Percentiles rank a stretch among this genome's conserved stretches.
These are phyloP conservation scores for Oscheius myriophilus DNA, from an alignment of 2,888 invertebrate genomes.

Conservation along the genomic window DNA sequence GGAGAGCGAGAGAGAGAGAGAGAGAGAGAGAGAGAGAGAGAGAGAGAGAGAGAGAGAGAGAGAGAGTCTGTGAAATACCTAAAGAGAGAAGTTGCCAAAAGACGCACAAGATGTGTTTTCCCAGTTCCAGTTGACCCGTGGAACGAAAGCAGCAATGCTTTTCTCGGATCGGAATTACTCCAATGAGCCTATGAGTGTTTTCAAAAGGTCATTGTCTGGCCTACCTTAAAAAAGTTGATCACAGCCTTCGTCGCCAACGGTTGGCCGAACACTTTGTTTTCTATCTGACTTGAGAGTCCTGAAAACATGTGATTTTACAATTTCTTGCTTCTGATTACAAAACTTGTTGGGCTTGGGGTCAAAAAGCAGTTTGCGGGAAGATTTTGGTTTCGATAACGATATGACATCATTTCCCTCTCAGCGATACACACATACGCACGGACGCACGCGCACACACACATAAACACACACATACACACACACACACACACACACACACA, in stretches of 20 bases:
- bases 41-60: too few species aligned
- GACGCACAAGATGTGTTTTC: conserved; percentile 13
- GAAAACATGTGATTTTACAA: background rate
- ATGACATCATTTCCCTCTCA: too few species aligned
- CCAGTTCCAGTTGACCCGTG: conserved; percentile 28
- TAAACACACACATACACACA: too few species aligned
- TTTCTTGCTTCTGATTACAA: background rate
- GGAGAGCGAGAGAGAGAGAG: too few species aligned
- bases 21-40: too few species aligned
- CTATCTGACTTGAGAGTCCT: conserved; percentile 8
- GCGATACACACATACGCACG: too few species aligned
- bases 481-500: too few species aligned
- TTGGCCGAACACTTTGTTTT: conserved; percentile 18
- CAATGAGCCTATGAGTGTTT: conserved; percentile 14
- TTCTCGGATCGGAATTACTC: conserved; percentile 4
- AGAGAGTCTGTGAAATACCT: background rate
- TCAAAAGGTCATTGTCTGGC: background rate
- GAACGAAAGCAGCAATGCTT: conserved; percentile 22
- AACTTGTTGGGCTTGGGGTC: background rate
- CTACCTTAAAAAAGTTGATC: conserved; percentile 14
- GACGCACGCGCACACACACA: too few species aligned
- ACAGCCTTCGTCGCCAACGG: conserved; percentile 8
- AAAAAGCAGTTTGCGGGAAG: too few species aligned
- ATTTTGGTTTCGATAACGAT: too few species aligned
- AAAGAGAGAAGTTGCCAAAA: conserved; percentile 4